phyloP scores from a whole-genome alignment of 2,797 vertebrate genomes.

The Vireo griseus region DNA sequence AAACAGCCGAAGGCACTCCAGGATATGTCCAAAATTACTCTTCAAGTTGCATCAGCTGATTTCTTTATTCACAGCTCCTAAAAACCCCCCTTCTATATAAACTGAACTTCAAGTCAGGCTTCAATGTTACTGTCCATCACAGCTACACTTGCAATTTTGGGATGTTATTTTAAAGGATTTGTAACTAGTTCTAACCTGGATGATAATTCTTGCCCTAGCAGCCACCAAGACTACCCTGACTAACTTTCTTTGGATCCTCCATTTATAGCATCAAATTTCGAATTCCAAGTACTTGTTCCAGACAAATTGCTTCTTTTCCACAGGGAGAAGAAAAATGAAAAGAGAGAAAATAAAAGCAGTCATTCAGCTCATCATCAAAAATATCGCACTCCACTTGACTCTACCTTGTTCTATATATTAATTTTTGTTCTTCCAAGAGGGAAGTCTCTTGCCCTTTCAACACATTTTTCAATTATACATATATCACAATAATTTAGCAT shows the following conservation, averaged over 20 bases:
- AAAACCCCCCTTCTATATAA: background rate
- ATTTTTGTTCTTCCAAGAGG: background rate
- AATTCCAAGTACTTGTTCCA: background rate
- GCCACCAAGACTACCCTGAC: background rate
- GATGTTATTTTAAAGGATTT: background rate
- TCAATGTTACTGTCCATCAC: background rate
- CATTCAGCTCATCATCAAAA: background rate
- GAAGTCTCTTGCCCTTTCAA: background rate
- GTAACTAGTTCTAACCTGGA: background rate
- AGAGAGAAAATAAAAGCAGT: background rate
- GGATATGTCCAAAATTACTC: background rate
- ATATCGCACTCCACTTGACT: background rate
- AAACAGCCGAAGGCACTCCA: background rate
- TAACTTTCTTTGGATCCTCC: background rate
- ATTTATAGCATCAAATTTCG: background rate
- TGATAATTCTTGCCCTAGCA: background rate
- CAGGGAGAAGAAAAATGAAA: background rate
- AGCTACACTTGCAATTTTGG: background rate
- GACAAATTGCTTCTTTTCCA: background rate
- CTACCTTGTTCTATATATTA: background rate
- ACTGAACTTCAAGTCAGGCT: background rate
- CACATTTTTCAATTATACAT: conserved; percentile 23
- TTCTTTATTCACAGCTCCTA: background rate
- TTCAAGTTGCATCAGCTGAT: background rate
- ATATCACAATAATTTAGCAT: conserved; percentile 56